phyloP scores from a whole-genome alignment of 2,113 vertebrate genomes.

The Petrocephalus zakoni region DNA sequence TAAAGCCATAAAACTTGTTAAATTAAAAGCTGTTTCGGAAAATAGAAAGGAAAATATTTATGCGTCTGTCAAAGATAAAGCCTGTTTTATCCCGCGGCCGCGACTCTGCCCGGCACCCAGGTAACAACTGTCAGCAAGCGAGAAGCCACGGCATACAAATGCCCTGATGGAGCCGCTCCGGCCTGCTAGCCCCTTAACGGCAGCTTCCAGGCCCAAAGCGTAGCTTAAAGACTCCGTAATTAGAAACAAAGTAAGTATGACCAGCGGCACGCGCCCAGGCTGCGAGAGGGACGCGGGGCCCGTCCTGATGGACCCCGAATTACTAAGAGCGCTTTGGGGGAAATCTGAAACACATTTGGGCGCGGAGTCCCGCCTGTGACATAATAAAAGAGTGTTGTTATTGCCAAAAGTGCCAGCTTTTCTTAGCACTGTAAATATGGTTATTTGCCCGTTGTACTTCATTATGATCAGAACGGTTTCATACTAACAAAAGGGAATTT shows the following conservation, averaged over 20 bases:
- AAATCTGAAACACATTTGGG: background rate
- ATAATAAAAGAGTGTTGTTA: slow-evolving; percentile 59
- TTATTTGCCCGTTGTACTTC: slow-evolving; percentile 53
- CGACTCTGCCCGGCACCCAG: slow-evolving; percentile 53
- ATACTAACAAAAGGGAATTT: background rate
- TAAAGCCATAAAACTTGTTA: slow-evolving; percentile 94
- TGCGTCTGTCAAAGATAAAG: slow-evolving; percentile 80
- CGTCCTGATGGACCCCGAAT: background rate
- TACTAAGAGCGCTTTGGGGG: background rate
- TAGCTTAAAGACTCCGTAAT: slow-evolving; percentile 2
- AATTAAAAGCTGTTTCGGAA: slow-evolving; percentile 96
- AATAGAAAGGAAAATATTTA: slow-evolving; percentile 92
- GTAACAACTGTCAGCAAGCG: slow-evolving; percentile 65
- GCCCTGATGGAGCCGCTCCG: background rate
- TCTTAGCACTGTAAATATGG: slow-evolving; percentile 62
- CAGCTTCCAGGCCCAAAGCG: background rate
- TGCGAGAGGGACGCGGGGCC: background rate
- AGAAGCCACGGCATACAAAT: background rate
- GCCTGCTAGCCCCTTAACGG: background rate
- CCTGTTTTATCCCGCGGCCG: slow-evolving; percentile 75
- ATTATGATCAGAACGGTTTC: slow-evolving; percentile 35
- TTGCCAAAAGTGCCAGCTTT: slow-evolving; percentile 60
- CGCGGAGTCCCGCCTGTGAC: background rate
- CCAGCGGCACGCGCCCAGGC: background rate
- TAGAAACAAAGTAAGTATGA: background rate